phyloP scores from a whole-genome alignment of 1,140 invertebrate species.

The Caligus rogercresseyi region DNA sequence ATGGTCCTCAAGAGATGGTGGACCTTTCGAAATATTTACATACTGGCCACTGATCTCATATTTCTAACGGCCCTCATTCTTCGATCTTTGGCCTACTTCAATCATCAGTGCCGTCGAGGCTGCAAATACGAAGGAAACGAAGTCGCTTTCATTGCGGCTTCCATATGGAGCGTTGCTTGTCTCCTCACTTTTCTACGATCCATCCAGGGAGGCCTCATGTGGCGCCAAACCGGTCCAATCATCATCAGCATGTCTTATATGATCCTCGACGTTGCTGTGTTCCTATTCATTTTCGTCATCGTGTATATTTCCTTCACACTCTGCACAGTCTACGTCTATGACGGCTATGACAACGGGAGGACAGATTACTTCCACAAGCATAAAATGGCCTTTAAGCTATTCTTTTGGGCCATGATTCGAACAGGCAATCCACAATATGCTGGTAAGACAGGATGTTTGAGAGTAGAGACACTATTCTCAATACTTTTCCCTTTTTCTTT shows the following conservation, averaged over 20 bases:
- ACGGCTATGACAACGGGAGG: slow-evolving; percentile 1
- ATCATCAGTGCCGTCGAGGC: slow-evolving; percentile 7
- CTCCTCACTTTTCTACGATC: slow-evolving; percentile 12
- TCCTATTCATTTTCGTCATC: slow-evolving; percentile 18
- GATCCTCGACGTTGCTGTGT: slow-evolving; percentile 15
- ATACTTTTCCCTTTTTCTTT: not conserved
- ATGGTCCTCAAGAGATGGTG: slow-evolving; percentile 10
- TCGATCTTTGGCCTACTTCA: slow-evolving; percentile 3
- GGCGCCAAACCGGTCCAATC: slow-evolving; percentile 17
- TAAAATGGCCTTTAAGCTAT: slow-evolving; percentile 19
- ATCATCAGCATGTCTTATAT: slow-evolving; percentile 18
- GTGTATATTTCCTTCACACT: slow-evolving; percentile 17
- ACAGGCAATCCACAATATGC: slow-evolving; percentile 15
- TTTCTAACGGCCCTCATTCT: slow-evolving; percentile 14
- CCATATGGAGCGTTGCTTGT: slow-evolving; percentile 9
- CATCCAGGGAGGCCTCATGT: slow-evolving; percentile 18
- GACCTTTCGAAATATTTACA: slow-evolving; percentile 16
- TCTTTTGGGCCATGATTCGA: slow-evolving; percentile 19
- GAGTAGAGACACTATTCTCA: no score
- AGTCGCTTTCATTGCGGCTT: slow-evolving; percentile 11
- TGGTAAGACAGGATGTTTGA: not conserved
- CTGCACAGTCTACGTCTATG: slow-evolving; percentile 11
- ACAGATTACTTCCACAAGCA: slow-evolving; percentile 13
- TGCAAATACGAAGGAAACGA: slow-evolving; percentile 14
- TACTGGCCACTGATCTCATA: slow-evolving; percentile 11